These are phyloP conservation scores for Anoncus sp. DNA, from an alignment of 2,888 invertebrate species.

Conservation along the genomic window DNA sequence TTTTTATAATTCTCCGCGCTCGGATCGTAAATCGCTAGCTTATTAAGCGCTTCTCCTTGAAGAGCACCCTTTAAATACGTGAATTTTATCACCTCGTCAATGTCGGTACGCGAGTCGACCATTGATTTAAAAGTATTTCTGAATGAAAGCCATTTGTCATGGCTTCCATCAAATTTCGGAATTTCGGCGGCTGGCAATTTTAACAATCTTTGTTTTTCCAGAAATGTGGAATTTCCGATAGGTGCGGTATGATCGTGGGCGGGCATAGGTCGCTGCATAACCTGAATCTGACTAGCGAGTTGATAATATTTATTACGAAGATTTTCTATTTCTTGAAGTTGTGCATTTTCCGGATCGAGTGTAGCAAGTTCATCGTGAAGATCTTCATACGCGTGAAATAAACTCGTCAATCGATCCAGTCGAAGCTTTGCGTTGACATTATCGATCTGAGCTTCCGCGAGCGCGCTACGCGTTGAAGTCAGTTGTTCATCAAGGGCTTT, in stretches of 20 bases:
- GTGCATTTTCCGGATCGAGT: constrained; percentile 16
- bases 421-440: constrained; percentile 12
- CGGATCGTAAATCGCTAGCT: constrained; percentile 38
- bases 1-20: constrained; percentile 55
- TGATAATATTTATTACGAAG: constrained; percentile 20
- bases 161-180: constrained; percentile 62
- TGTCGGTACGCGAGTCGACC: constrained; percentile 54
- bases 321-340: background rate
- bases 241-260: constrained; percentile 3
- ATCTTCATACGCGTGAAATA: constrained; percentile 32
- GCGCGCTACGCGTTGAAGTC: background rate
- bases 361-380: constrained; percentile 18
- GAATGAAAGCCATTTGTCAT: constrained; percentile 56
- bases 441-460: constrained; percentile 10
- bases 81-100: constrained; percentile 58
- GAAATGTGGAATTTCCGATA: constrained; percentile 36
- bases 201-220: constrained; percentile 41
- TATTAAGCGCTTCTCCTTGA: constrained; percentile 45
- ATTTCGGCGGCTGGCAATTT: constrained; percentile 51
- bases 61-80: constrained; percentile 48
- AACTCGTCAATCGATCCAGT: constrained; percentile 2
- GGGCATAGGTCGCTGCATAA: background rate
- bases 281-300: constrained; percentile 10
- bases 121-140: constrained; percentile 52
- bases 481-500: constrained; percentile 31